These are phyloP conservation scores for Himantopus leucocephalus DNA, from an alignment of 2,113 vertebrate genomes.

Conservation along the genomic window DNA sequence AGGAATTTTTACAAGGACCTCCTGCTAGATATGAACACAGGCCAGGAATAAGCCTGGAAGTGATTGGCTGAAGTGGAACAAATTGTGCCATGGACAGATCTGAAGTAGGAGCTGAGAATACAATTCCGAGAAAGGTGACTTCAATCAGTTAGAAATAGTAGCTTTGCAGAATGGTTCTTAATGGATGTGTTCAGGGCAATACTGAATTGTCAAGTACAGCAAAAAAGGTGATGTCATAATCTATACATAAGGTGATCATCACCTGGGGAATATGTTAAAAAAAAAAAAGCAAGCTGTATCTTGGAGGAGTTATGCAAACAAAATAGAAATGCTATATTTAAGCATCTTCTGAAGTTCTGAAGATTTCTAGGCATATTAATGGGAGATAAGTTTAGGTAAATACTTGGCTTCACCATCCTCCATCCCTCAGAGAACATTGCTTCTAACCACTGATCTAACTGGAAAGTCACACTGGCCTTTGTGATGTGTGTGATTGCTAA, in stretches of 20 bases:
- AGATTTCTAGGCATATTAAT: not conserved
- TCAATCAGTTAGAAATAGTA: not conserved
- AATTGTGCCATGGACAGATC: not conserved
- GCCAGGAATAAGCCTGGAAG: not conserved
- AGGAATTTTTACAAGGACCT: not conserved
- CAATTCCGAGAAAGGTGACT: not conserved
- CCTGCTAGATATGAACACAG: not conserved
- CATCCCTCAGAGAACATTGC: not conserved
- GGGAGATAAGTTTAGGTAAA: not conserved
- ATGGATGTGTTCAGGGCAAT: not conserved
- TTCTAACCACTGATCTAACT: not conserved
- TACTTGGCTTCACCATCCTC: not conserved
- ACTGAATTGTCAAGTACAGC: not conserved
- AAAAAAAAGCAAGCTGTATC: not conserved
- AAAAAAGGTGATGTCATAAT: not conserved
- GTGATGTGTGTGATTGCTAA: not conserved
- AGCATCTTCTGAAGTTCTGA: not conserved
- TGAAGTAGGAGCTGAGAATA: not conserved
- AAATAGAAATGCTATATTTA: not conserved
- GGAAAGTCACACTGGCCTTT: not conserved
- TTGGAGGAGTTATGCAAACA: not conserved
- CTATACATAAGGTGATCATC: not conserved
- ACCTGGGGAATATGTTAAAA: not conserved
- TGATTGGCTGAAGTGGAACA: not conserved
- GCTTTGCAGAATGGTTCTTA: not conserved